A percentile compares a stretch with the other conserved stretches of the same genome.
Evolutionary conservation across 2,888 invertebrate genomes (phyloP).

Genomic region (Rugalucina vietnamica): DNA sequence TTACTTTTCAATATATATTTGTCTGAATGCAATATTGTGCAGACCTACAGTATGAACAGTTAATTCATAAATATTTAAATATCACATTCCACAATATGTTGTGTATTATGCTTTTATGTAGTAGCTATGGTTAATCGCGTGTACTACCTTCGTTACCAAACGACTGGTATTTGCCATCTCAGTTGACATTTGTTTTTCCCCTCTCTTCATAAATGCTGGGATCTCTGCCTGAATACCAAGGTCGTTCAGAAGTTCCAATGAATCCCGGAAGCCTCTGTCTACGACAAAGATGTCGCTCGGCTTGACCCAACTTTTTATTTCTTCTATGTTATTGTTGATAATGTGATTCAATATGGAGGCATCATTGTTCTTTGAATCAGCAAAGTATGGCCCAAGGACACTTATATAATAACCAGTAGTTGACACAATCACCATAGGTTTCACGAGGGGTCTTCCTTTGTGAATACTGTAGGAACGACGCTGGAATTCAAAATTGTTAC

Average conservation of each 20-base stretch:
- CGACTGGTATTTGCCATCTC: conserved; percentile 49
- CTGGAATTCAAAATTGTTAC: conserved; percentile 51
- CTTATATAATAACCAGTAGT: conserved; percentile 53
- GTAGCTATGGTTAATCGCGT: no score
- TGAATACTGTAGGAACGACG: conserved; percentile 43
- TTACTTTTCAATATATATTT: no score
- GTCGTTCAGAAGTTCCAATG: conserved; percentile 37
- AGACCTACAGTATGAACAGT: no score
- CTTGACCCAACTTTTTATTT: conserved; percentile 44
- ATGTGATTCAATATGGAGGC: conserved; percentile 55
- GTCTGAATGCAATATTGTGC: no score
- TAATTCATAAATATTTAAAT: no score
- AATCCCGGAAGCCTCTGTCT: conserved; percentile 56
- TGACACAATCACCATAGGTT: conserved; percentile 55
- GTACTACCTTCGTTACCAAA: conserved; percentile 58
- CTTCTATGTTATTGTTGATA: conserved; percentile 47
- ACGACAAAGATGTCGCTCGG: conserved; percentile 50
- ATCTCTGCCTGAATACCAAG: conserved; percentile 48
- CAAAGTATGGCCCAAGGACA: conserved; percentile 52
- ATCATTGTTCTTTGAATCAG: conserved; percentile 61
- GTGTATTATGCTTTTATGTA: no score
- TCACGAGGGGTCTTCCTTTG: conserved; percentile 51
- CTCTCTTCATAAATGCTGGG: conserved; percentile 42
- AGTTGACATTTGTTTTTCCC: conserved; percentile 44
- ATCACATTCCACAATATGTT: no score